Conservation (phyloP, 2,113 vertebrate species). For the Sitta europaea region DNA sequence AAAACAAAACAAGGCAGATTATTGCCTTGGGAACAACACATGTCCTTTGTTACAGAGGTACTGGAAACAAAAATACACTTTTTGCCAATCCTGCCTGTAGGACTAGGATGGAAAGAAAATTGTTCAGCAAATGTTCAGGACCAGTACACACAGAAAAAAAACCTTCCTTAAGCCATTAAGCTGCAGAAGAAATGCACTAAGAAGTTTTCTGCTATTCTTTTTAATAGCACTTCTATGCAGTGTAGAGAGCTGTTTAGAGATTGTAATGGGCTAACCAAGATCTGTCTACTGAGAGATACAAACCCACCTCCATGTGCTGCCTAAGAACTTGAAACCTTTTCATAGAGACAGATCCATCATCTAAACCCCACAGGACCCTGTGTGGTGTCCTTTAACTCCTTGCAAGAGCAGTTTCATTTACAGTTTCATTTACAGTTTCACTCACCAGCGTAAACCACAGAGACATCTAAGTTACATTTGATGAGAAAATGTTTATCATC, state of each 20-base stretch:
- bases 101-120: neutral
- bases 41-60: neutral
- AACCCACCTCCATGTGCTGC: neutral
- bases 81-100: neutral
- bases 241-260: neutral
- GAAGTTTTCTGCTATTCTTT: neutral
- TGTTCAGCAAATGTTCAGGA: neutral
- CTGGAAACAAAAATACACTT: neutral
- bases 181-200: neutral
- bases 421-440: neutral
- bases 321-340: neutral
- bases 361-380: neutral
- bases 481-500: neutral
- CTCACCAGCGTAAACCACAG: neutral
- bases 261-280: neutral
- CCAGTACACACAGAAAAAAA: neutral
- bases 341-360: neutral
- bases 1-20: constrained; percentile 5
- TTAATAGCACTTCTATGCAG: neutral
- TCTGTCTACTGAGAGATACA: neutral
- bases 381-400: neutral
- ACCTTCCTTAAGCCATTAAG: neutral
- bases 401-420: neutral
- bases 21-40: neutral
- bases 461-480: neutral